Percentiles rank a stretch among this genome's conserved stretches.
Evolutionary conservation across 2,888 invertebrate species (phyloP).

Genomic region (Gryllus longicercus): DNA sequence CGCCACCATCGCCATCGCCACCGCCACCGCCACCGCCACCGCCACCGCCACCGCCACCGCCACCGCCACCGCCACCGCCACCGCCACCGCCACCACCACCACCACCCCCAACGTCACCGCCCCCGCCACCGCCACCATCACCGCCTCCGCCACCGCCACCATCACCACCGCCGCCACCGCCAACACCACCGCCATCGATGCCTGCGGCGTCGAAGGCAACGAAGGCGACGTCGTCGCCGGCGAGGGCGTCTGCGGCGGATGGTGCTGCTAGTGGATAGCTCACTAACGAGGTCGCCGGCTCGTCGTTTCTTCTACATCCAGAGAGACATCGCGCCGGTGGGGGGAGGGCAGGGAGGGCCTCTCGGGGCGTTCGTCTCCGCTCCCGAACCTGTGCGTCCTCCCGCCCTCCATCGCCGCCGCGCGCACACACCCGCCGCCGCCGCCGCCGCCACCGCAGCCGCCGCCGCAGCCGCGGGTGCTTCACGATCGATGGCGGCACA

Average conservation of each 20-base stretch:
- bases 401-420: neutral
- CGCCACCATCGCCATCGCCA: too few species aligned
- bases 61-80: too few species aligned
- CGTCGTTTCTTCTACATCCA: neutral
- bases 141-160: too few species aligned
- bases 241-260: neutral
- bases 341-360: neutral
- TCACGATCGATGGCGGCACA: neutral
- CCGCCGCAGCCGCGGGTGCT: neutral
- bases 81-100: too few species aligned
- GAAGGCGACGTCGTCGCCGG: neutral
- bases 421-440: neutral
- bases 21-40: too few species aligned
- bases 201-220: too few species aligned
- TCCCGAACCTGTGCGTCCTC: neutral
- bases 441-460: neutral
- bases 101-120: too few species aligned
- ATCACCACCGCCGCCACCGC: too few species aligned
- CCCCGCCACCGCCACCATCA: too few species aligned
- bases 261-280: neutral
- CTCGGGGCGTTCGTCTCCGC: neutral
- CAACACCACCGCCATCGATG: too few species aligned
- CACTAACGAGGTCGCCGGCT: constrained; percentile 17
- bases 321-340: neutral
- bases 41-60: too few species aligned